phyloP scores from a whole-genome alignment of 1,140 invertebrate species.

The Callitettix versicolor region DNA sequence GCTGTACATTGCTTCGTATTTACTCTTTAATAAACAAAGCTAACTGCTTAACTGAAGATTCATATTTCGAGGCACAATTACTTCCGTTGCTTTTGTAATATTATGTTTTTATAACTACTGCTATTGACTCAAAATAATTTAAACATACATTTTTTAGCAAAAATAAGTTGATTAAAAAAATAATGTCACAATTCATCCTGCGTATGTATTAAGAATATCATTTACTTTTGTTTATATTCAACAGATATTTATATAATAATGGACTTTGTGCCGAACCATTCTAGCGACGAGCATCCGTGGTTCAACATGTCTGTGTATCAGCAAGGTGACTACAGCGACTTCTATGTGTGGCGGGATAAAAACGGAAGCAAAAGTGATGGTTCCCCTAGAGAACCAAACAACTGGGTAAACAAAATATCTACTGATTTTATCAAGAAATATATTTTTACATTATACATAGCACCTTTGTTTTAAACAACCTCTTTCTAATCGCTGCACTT shows the following conservation, averaged over 20 bases:
- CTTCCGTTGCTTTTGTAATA: too few species aligned
- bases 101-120: neutral
- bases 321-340: constrained; percentile 51
- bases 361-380: constrained; percentile 32
- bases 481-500: neutral
- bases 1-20: too few species aligned
- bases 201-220: too few species aligned
- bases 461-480: neutral
- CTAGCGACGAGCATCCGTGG: constrained; percentile 65
- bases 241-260: constrained; percentile 63
- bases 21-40: too few species aligned
- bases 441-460: neutral
- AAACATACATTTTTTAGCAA: too few species aligned
- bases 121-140: too few species aligned
- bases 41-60: too few species aligned
- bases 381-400: constrained; percentile 37
- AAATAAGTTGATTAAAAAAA: too few species aligned
- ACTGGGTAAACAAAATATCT: constrained; percentile 39
- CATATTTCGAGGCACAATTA: too few species aligned
- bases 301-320: constrained; percentile 41
- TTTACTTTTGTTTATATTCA: constrained; percentile 11
- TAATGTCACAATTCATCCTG: too few species aligned
- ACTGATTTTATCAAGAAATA: neutral
- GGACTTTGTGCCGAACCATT: constrained; percentile 79
- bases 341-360: constrained; percentile 63